A percentile compares a stretch with the other conserved stretches of the same genome.
phyloP scores from a whole-genome alignment of 2,797 vertebrate species.

The Rhynchonycteris naso region DNA sequence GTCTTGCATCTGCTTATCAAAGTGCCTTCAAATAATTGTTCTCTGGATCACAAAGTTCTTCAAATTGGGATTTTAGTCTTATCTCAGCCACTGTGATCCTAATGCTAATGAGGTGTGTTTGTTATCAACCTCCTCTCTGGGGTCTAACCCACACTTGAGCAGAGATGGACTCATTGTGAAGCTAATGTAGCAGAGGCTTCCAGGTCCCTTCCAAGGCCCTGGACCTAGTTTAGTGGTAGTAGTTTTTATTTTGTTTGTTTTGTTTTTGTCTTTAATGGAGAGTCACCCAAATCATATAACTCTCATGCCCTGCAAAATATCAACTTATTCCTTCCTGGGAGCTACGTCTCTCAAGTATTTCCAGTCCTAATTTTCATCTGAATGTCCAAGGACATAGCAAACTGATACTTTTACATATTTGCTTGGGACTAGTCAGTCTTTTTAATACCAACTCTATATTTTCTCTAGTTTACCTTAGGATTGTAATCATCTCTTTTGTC shows the following conservation, averaged over 20 bases:
- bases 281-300: slow-evolving; percentile 12
- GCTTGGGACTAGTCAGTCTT: background rate
- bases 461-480: background rate
- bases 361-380: background rate
- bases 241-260: background rate
- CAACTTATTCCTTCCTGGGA: background rate
- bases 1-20: background rate
- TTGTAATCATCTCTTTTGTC: background rate
- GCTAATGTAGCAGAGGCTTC: background rate
- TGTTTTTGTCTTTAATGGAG: background rate
- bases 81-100: background rate
- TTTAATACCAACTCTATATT: background rate
- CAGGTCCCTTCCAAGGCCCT: background rate
- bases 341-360: background rate
- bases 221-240: background rate
- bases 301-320: background rate
- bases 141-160: background rate
- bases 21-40: slow-evolving; percentile 19
- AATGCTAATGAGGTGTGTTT: background rate
- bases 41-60: background rate
- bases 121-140: background rate
- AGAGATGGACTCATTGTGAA: background rate
- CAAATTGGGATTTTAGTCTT: background rate
- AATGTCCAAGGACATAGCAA: background rate
- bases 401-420: slow-evolving; percentile 26